These are phyloP conservation scores for Aphelenchoides fujianensis DNA, from an alignment of 1,140 invertebrate species.

Conservation along the genomic window DNA sequence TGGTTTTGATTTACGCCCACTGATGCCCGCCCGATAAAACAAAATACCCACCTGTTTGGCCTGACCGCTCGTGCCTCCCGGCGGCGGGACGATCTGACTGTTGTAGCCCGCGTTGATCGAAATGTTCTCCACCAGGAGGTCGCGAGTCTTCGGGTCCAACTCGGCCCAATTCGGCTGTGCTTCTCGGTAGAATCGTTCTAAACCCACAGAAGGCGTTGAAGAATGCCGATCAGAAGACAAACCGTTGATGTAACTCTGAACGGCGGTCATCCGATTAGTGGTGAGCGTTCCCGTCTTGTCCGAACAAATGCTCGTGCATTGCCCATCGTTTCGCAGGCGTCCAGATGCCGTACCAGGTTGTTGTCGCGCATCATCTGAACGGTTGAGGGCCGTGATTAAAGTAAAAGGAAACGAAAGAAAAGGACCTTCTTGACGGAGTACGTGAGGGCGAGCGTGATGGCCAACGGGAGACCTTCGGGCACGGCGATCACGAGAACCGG, in stretches of 20 bases:
- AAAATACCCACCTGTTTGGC: slow-evolving; percentile 33
- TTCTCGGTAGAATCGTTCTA: slow-evolving; percentile 59
- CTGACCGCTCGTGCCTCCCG: slow-evolving; percentile 31
- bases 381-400: too few species aligned
- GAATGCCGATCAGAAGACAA: slow-evolving; percentile 16
- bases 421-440: slow-evolving; percentile 62
- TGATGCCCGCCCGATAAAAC: not conserved
- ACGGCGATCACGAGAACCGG: slow-evolving; percentile 62
- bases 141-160: slow-evolving; percentile 51
- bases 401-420: slow-evolving; percentile 25
- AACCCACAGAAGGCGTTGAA: not conserved
- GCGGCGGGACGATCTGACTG: slow-evolving; percentile 55
- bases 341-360: slow-evolving; percentile 57
- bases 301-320: slow-evolving; percentile 62
- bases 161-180: slow-evolving; percentile 46
- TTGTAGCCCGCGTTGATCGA: slow-evolving; percentile 60
- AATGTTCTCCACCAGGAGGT: slow-evolving; percentile 59
- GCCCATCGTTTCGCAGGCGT: slow-evolving; percentile 61
- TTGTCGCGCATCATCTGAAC: slow-evolving; percentile 66
- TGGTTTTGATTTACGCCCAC: slow-evolving; percentile 14
- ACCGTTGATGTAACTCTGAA: slow-evolving; percentile 60
- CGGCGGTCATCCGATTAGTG: slow-evolving; percentile 63
- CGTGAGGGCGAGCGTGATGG: slow-evolving; percentile 61
- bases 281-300: slow-evolving; percentile 63
- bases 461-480: slow-evolving; percentile 60